A percentile compares a stretch with the other conserved stretches of the same genome.
Evolutionary conservation across 2,888 invertebrate species (phyloP).

Genomic region (Pilophorus perplexus): DNA sequence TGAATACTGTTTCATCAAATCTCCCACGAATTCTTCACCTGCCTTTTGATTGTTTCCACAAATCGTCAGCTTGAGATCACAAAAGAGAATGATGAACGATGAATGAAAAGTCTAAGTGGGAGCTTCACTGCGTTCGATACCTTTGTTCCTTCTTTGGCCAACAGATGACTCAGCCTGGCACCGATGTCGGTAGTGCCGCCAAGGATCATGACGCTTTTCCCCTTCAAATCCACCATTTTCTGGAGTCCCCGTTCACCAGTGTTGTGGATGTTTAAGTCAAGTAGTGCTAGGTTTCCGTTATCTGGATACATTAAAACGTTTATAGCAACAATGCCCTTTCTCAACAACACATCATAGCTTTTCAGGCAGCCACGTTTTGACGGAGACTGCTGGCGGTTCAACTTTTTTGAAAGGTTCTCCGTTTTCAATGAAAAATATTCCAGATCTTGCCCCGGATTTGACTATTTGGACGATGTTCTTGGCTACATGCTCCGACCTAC

Average conservation of each 20-base stretch:
- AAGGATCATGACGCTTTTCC: slow-evolving; percentile 1
- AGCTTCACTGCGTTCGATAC: background rate
- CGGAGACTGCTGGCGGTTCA: background rate
- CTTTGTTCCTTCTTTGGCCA: background rate
- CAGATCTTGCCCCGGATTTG: slow-evolving; percentile 14
- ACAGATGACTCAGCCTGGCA: background rate
- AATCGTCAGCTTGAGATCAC: slow-evolving; percentile 3
- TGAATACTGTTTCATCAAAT: background rate
- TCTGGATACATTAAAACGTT: too few relatives aligned
- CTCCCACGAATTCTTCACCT: slow-evolving; percentile 11
- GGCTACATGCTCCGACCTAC: slow-evolving; percentile 1
- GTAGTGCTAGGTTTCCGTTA: too few relatives aligned
- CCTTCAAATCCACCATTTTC: background rate
- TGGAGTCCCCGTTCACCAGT: too few relatives aligned
- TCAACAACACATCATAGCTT: too few relatives aligned
- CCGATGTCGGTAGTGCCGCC: slow-evolving; percentile 9
- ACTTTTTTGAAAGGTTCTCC: slow-evolving; percentile 31
- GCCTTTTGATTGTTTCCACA: background rate
- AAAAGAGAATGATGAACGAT: background rate
- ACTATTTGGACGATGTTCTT: background rate
- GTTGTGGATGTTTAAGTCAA: too few relatives aligned
- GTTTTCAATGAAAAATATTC: slow-evolving; percentile 12
- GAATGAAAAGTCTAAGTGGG: background rate
- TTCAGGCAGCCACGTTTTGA: too few relatives aligned
- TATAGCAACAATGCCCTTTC: too few relatives aligned